Conservation (phyloP, 1,140 invertebrate genomes). For the Drosophila obscura region DNA sequence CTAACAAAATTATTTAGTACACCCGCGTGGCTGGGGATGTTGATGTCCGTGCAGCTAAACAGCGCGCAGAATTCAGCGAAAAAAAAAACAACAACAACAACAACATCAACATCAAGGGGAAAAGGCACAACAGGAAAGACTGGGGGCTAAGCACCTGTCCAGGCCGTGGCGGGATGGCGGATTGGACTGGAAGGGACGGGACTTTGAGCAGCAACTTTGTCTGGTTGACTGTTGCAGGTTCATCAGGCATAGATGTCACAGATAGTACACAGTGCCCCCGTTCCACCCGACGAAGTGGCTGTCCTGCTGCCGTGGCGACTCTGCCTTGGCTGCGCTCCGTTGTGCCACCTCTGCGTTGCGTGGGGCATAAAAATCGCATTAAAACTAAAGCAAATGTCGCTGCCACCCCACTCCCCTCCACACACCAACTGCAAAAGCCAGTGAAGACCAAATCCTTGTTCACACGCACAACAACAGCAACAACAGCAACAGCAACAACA, state of each 20-base stretch:
- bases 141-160: neutral
- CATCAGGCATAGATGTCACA: constrained; percentile 29
- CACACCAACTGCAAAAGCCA: neutral
- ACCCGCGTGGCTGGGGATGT: constrained; percentile 22
- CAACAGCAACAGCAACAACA: constrained; percentile 3
- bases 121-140: neutral
- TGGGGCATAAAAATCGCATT: constrained; percentile 66
- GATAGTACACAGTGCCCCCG: neutral
- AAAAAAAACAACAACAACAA: neutral
- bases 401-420: neutral
- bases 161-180: neutral
- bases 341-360: constrained; percentile 10
- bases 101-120: neutral
- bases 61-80: neutral
- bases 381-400: constrained; percentile 47
- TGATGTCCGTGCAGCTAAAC: constrained; percentile 24
- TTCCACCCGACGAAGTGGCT: neutral
- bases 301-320: neutral
- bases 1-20: constrained; percentile 59
- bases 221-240: constrained; percentile 15
- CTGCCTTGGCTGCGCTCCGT: neutral
- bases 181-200: constrained; percentile 4
- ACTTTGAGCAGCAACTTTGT: constrained; percentile 34
- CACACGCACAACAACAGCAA: constrained; percentile 14
- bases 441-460: constrained; percentile 44